A percentile compares a stretch with the other conserved stretches of the same genome.
Evolutionary conservation across 2,113 vertebrate genomes (phyloP).

Genomic region (Tylochromis polylepis): DNA sequence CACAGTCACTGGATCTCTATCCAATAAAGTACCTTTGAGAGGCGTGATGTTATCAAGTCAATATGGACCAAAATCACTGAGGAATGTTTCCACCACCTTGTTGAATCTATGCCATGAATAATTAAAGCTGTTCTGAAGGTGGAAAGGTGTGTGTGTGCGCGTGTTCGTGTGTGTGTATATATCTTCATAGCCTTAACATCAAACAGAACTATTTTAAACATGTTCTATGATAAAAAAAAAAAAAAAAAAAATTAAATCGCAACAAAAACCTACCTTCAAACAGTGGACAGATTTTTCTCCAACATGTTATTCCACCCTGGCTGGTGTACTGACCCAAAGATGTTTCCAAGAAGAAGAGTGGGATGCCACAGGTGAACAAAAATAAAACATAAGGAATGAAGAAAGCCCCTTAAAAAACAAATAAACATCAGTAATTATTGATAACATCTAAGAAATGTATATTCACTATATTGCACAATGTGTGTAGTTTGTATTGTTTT

Average conservation of each 20-base stretch:
- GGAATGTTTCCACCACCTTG: background rate
- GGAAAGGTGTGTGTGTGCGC: too few relatives aligned
- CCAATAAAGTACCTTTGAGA: background rate
- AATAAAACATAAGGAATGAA: conserved; percentile 76
- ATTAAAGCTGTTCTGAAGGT: background rate
- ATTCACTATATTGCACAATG: background rate
- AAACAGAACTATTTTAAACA: background rate
- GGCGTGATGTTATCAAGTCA: background rate
- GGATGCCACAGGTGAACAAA: conserved; percentile 73
- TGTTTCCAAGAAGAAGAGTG: conserved; percentile 76
- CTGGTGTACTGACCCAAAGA: conserved; percentile 78
- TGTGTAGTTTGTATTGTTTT: background rate
- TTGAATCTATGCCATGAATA: background rate
- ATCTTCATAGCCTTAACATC: background rate
- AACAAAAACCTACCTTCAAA: conserved; percentile 64
- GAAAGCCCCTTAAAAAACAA: conserved; percentile 65
- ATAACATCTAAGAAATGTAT: background rate
- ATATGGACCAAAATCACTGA: background rate
- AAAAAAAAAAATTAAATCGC: too few relatives aligned
- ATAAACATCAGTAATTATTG: background rate
- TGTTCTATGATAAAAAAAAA: background rate
- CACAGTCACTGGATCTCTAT: background rate
- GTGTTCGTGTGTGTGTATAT: too few relatives aligned
- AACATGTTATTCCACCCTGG: conserved; percentile 75
- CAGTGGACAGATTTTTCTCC: conserved; percentile 77